phyloP scores from a whole-genome alignment of 2,113 vertebrate species.

The Zosterops borbonicus region DNA sequence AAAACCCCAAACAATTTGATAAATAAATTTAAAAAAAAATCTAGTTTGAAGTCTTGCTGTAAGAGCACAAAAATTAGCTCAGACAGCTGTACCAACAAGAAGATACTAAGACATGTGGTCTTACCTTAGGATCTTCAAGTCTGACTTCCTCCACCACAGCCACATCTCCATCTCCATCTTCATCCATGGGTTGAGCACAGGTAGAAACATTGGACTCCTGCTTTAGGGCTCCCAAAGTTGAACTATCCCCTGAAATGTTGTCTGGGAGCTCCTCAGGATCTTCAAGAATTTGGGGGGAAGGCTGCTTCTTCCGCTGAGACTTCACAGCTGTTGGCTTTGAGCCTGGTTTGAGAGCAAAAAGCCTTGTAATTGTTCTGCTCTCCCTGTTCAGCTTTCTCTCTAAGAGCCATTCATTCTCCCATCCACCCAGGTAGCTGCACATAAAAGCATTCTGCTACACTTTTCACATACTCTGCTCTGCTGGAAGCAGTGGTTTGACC shows the following conservation, averaged over 20 bases:
- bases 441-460: background rate
- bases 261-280: conserved; percentile 23
- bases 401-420: background rate
- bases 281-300: conserved; percentile 11
- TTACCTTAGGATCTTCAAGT: conserved; percentile 73
- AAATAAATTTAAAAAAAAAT: background rate
- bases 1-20: fast-evolving
- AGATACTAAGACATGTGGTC: background rate
- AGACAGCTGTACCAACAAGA: background rate
- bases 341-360: conserved; percentile 43
- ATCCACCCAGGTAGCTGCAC: background rate
- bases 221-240: background rate
- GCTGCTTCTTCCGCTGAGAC: conserved; percentile 37
- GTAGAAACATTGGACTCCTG: conserved; percentile 2
- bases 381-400: background rate
- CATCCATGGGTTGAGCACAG: background rate
- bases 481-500: background rate
- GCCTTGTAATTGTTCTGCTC: background rate
- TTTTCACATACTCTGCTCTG: background rate
- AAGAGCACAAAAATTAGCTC: background rate
- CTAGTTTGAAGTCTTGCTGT: background rate
- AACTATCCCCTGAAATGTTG: background rate
- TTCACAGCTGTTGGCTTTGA: conserved; percentile 48
- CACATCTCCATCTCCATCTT: conserved; percentile 54
- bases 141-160: conserved; percentile 79